A percentile compares a stretch with the other conserved stretches of the same genome.
Evolutionary conservation across 2,888 invertebrate species (phyloP).

Genomic region (Glyphotaelius pellucidus): DNA sequence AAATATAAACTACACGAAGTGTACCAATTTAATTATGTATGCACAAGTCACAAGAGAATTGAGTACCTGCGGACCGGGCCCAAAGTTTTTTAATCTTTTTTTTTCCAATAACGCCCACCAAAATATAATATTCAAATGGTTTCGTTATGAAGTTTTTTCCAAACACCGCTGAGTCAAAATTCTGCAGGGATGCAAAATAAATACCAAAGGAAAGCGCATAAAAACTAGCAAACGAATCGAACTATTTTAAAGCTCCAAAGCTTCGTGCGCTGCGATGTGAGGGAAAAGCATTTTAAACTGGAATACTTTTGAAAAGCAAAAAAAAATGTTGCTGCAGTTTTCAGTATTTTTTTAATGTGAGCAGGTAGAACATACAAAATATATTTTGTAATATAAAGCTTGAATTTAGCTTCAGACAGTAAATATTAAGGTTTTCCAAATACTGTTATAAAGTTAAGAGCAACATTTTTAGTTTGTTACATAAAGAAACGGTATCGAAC

Average conservation of each 20-base stretch:
- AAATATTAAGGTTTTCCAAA: no score
- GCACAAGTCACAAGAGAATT: background rate
- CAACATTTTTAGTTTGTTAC: no score
- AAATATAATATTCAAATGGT: conserved; percentile 5
- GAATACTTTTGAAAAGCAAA: no score
- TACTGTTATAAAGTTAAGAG: no score
- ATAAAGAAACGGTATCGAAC: no score
- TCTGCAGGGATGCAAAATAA: conserved; percentile 23
- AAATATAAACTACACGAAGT: background rate
- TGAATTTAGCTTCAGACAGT: no score
- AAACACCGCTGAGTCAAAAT: background rate
- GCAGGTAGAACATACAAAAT: no score
- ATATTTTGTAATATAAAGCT: no score
- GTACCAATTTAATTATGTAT: background rate
- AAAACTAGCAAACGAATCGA: conserved; percentile 6
- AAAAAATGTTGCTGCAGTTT: no score
- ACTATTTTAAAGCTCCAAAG: background rate
- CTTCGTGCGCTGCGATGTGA: conserved; percentile 15
- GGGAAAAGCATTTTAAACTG: background rate
- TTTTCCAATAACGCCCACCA: background rate
- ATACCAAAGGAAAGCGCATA: background rate
- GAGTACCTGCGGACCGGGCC: background rate
- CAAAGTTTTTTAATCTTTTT: background rate
- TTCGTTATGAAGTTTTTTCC: background rate
- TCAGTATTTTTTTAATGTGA: no score